Base-by-base conservation (phyloP, 1,140 invertebrate genomes). In the Drosophila busckii region DNA sequence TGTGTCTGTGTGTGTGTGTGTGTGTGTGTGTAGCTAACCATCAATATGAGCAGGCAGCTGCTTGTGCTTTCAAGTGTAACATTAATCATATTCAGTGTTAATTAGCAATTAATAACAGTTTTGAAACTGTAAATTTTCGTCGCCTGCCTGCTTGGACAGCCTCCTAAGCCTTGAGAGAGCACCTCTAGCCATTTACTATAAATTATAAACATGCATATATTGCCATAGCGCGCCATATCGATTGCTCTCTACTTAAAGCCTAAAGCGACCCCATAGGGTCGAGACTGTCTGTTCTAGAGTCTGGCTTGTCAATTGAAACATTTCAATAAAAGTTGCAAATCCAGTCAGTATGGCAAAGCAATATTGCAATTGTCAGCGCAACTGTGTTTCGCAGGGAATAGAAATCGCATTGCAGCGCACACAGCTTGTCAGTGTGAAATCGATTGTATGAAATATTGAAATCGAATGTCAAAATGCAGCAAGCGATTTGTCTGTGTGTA, bases 61-160 rank as follows among this genome's bases (percentile, higher is more conserved):
- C 31, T 28, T 44, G 38, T 19, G 28, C 37, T 26, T 25, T n/a
- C 17, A 12, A 8, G 1, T 28, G 12, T 42, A 22, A 49, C 56
- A 82, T 82, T 75, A 75, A 82, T 82, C 75, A 82, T 70, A 44
- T 62, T 59, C 49, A 44, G 44, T 41, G 64, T 63, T 73, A 82
- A 80, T 82, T 82, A 82, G 69, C 69, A 80, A 82, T 82, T 82
- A 82, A 82, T 82, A 66, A 75, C 62, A 65, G 65, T 73, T 63
- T 62, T 46, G 60, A 69, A 69, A 59, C 52, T 80, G 50, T 61
- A 80, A 80, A 69, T 80, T 80, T 80, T n/a, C n/a, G 70, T 68
- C 54, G 59, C 49, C 44, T 34, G 13, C 48, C n/a, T 40, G 38
- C 29, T 41, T 12, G 13, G 48, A 37, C 34, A 40, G 12, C 8